Evolutionary conservation across 2,888 invertebrate genomes (phyloP).

Genomic region (Urechis unicinctus): DNA sequence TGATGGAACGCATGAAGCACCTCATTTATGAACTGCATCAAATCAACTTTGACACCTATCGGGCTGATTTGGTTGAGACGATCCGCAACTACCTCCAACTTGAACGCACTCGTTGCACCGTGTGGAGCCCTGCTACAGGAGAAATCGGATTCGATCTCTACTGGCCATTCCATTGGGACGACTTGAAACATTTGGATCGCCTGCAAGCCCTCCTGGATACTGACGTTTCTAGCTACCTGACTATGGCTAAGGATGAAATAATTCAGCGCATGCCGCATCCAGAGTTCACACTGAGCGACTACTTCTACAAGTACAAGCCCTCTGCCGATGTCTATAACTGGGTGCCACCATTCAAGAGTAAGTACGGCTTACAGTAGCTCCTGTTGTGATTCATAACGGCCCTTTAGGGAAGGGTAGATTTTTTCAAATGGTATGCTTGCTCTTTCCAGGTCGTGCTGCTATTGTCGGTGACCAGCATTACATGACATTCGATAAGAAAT

Average conservation of each 20-base stretch:
- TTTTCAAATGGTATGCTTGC: too few relatives aligned
- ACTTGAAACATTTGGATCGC: slow-evolving; percentile 5
- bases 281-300: slow-evolving; percentile 62
- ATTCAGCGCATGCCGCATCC: slow-evolving; percentile 3
- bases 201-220: slow-evolving; percentile 9
- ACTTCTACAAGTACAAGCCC: slow-evolving; percentile 71
- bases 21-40: neutral
- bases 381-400: too few relatives aligned
- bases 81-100: slow-evolving; percentile 28
- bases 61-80: slow-evolving; percentile 15
- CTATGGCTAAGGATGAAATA: slow-evolving; percentile 1
- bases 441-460: too few relatives aligned
- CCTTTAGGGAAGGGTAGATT: too few relatives aligned
- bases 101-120: slow-evolving; percentile 24
- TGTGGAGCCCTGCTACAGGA: slow-evolving; percentile 37
- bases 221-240: slow-evolving; percentile 11
- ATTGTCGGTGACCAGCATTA: slow-evolving; percentile 74
- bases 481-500: slow-evolving; percentile 78
- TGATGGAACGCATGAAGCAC: neutral
- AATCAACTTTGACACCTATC: neutral
- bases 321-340: slow-evolving; percentile 69
- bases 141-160: slow-evolving; percentile 36
- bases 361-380: too few relatives aligned
- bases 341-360: slow-evolving; percentile 59
- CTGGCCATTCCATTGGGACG: slow-evolving; percentile 12